Evolutionary conservation across 2,888 invertebrate genomes (phyloP).

Genomic region (Allophyes oxyacanthae): DNA sequence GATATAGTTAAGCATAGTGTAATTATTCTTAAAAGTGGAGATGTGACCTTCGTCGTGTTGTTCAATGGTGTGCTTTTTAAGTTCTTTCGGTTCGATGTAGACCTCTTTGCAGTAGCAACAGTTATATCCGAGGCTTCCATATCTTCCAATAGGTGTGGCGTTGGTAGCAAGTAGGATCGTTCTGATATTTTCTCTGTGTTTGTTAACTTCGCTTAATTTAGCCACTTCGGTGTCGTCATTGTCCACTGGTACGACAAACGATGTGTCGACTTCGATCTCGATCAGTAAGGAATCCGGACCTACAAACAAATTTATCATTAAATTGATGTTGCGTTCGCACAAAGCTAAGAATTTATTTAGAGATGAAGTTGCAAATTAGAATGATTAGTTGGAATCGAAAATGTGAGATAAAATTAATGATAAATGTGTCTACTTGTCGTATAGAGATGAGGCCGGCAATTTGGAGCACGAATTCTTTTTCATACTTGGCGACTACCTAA

Average conservation of each 20-base stretch:
- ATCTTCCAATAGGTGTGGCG: slow-evolving; percentile 67
- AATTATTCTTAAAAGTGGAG: slow-evolving; percentile 41
- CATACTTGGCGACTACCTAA: too few species aligned
- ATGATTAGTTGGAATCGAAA: too few species aligned
- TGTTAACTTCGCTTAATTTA: slow-evolving; percentile 49
- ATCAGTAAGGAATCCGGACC: slow-evolving; percentile 44
- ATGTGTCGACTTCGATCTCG: slow-evolving; percentile 44
- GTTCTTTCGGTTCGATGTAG: slow-evolving; percentile 62
- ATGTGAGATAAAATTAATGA: too few species aligned
- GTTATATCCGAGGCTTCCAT: slow-evolving; percentile 60
- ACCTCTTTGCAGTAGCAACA: slow-evolving; percentile 69
- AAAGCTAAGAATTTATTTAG: too few species aligned
- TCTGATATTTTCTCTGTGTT: slow-evolving; percentile 61
- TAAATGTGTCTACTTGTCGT: too few species aligned
- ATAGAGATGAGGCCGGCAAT: too few species aligned
- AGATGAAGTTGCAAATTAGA: too few species aligned
- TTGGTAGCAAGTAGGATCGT: slow-evolving; percentile 59
- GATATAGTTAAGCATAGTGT: slow-evolving; percentile 51
- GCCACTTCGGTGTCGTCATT: slow-evolving; percentile 8
- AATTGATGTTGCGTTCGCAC: slow-evolving; percentile 7
- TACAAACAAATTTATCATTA: slow-evolving; percentile 45
- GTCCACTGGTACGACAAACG: slow-evolving; percentile 14
- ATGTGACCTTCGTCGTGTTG: slow-evolving; percentile 45
- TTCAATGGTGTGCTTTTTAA: slow-evolving; percentile 67
- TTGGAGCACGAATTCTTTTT: too few species aligned